These are phyloP conservation scores for Drosophila funebris DNA, from an alignment of 1,140 invertebrate genomes.

Conservation along the genomic window DNA sequence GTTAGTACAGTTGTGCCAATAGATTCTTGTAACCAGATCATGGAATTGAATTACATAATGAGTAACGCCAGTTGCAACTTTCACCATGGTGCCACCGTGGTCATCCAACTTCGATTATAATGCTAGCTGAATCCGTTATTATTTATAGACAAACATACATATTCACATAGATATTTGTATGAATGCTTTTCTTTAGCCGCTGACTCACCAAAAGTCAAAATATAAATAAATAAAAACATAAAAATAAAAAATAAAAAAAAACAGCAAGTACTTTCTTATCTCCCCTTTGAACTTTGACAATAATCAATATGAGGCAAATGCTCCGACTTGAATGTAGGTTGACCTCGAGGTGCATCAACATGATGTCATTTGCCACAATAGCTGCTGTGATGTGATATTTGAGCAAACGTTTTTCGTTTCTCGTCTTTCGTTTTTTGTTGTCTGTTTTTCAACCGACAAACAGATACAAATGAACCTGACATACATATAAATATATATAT, in stretches of 20 bases:
- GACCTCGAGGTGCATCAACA: constrained; percentile 55
- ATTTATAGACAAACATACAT: constrained; percentile 10
- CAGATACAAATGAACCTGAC: constrained; percentile 9
- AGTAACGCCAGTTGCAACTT: constrained; percentile 19
- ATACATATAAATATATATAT: background rate
- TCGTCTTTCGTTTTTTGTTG: too few species aligned
- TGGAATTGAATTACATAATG: background rate
- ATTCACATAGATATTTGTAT: background rate
- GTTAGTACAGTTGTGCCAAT: background rate
- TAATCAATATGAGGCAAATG: constrained; percentile 58
- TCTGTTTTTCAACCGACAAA: constrained; percentile 9
- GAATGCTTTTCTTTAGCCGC: background rate
- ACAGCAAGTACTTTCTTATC: constrained; percentile 4
- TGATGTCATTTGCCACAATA: constrained; percentile 57
- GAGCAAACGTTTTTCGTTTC: constrained; percentile 32
- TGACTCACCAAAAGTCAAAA: constrained; percentile 42
- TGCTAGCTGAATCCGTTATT: background rate
- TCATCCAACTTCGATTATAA: constrained; percentile 41
- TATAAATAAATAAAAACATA: background rate
- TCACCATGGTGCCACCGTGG: constrained; percentile 40
- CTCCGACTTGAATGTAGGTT: constrained; percentile 11
- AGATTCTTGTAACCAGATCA: constrained; percentile 13
- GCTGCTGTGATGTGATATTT: constrained; percentile 21
- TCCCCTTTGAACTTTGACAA: constrained; percentile 59
- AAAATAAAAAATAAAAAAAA: background rate